phyloP scores from a whole-genome alignment of 1,140 invertebrate genomes.

The Euglossa dilemma region DNA sequence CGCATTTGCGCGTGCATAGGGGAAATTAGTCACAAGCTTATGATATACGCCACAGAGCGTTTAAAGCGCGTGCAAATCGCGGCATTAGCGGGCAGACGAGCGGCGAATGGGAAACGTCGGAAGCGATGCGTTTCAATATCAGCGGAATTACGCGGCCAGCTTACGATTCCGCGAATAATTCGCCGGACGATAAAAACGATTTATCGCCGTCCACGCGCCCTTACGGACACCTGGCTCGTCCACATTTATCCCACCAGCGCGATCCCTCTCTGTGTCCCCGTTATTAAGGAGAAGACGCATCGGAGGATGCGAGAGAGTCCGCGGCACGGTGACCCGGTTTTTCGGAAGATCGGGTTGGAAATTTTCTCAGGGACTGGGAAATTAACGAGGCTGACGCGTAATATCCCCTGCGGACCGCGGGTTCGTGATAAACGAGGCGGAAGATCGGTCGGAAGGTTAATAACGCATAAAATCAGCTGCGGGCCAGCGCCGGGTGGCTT shows the following conservation, averaged over 20 bases:
- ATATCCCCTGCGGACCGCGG: not conserved
- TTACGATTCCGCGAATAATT: slow-evolving; percentile 23
- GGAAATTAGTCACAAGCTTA: slow-evolving; percentile 36
- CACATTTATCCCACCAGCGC: not conserved
- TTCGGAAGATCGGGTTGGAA: not conserved
- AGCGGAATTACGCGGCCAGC: slow-evolving; percentile 34
- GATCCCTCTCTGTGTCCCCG: not conserved
- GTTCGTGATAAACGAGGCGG: slow-evolving; percentile 1
- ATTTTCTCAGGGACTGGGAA: not conserved
- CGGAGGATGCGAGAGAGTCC: not conserved
- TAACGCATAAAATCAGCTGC: slow-evolving; percentile 43
- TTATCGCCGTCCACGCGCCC: not conserved
- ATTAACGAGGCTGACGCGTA: not conserved
- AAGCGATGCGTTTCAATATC: slow-evolving; percentile 41
- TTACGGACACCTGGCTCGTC: not conserved
- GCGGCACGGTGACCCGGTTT: not conserved
- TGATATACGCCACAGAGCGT: slow-evolving; percentile 10
- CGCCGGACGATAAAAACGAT: slow-evolving; percentile 13
- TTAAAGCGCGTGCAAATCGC: slow-evolving; percentile 38
- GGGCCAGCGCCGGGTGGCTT: not conserved
- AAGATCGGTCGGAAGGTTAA: slow-evolving; percentile 21
- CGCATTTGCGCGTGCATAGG: slow-evolving; percentile 2
- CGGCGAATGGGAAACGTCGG: slow-evolving; percentile 31
- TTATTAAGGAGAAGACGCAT: not conserved
- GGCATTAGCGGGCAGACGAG: slow-evolving; percentile 39